Evolutionary conservation across 2,888 invertebrate species (phyloP), one percentile per base, ranked within the genome.

Genomic region (Platycnemis pennipes): DNA sequence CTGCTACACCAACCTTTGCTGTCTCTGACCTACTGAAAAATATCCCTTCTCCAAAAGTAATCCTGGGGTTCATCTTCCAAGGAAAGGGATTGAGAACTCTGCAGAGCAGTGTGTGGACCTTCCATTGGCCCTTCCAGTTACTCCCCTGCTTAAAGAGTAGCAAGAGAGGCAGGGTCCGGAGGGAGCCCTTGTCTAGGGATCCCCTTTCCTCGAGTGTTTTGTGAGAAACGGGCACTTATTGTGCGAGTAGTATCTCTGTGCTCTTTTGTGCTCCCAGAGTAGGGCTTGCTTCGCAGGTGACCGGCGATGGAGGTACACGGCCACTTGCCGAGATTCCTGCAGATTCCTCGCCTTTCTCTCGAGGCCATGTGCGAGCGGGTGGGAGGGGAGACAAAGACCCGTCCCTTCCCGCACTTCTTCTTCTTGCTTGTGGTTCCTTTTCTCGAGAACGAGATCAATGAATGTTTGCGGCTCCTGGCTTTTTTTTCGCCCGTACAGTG

Each of bases 381-480:
- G 86, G 42, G 86, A 42, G 86, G 63, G 86, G 86, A 86, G 37
- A 31, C 16, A 88, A 45, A 45, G 46, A 45, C 49, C 49, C 49
- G 88, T 88, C 46, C 46, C n/a, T 8, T 31, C 46, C n/a, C 87
- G 42, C 44, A 44, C 19, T 56, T 46, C 46, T 46, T 13, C 53
- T 53, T 53, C 63, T n/a, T 2, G n/a, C 19, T 63, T 63, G 63
- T 26, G n/a, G 63, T 63, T 63, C 63, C 63, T 63, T 53, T 63
- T 46, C 45, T 88, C 46, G 44, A 86, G 44, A 86, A n/a, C 42
- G 89, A 49, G 89, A 89, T 89, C 89, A 89, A 89, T 56, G 89
- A 56, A 89, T 53, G 89, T 42, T 63, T 63, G 63, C 63, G 22
- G 89, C 53, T 89, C 56, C 56, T 89, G 89, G 56, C 89, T 89